Evolutionary conservation across 2,113 vertebrate genomes (phyloP).

Genomic region (Gnathonemus longibarbis): DNA sequence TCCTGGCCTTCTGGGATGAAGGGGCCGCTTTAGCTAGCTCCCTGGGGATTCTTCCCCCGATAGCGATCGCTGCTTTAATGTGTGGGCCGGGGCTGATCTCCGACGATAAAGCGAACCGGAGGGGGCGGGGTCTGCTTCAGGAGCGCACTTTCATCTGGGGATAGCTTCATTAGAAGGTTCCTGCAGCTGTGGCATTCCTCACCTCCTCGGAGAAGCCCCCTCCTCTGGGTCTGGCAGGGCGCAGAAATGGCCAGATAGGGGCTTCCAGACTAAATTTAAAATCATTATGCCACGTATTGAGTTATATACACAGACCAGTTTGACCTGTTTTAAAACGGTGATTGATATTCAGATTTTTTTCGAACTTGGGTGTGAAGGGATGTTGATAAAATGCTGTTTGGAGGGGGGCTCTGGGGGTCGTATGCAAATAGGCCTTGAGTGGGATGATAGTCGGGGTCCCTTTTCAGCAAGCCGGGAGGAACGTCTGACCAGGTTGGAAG

Average conservation of each 20-base stretch:
- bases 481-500: background rate
- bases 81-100: background rate
- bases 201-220: background rate
- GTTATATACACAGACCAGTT: background rate
- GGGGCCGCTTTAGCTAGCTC: background rate
- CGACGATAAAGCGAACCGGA: background rate
- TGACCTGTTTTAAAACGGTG: background rate
- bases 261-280: background rate
- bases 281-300: background rate
- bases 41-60: background rate
- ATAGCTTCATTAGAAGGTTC: background rate
- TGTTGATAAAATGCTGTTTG: background rate
- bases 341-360: background rate
- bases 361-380: background rate
- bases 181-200: background rate
- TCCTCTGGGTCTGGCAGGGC: background rate
- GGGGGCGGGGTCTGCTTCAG: background rate
- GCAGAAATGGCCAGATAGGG: background rate
- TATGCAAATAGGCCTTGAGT: background rate
- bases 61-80: constrained; percentile 14
- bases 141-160: constrained; percentile 3
- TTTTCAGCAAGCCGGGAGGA: background rate
- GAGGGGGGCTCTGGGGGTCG: background rate
- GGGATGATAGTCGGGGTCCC: background rate
- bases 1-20: background rate